Percentiles rank a stretch among this genome's conserved stretches.
Evolutionary conservation across 2,113 vertebrate genomes (phyloP).

Genomic region (Serinus canaria): DNA sequence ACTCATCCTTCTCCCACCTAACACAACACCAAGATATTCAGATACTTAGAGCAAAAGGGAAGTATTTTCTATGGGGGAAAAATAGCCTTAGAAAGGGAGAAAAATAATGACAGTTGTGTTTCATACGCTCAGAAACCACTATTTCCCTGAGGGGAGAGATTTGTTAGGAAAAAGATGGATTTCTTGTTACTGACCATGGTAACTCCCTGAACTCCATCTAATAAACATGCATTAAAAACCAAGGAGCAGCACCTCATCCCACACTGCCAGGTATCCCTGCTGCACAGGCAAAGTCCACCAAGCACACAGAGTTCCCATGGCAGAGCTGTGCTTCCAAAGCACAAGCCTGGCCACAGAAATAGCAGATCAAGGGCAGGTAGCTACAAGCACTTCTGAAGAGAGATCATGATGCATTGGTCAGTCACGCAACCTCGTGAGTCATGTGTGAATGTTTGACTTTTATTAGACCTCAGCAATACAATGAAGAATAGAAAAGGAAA

Average conservation of each 20-base stretch:
- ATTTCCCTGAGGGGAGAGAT: background rate
- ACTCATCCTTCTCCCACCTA: background rate
- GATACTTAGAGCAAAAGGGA: background rate
- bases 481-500: background rate
- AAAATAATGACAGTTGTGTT: background rate
- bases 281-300: background rate
- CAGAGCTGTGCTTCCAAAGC: background rate
- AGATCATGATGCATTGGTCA: background rate
- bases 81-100: background rate
- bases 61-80: fast-evolving
- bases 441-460: background rate
- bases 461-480: background rate
- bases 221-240: background rate
- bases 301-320: fast-evolving
- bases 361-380: background rate
- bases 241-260: background rate
- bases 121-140: background rate
- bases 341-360: background rate
- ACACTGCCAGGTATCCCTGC: background rate
- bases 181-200: background rate
- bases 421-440: background rate
- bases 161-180: background rate
- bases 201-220: background rate
- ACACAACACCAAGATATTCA: background rate
- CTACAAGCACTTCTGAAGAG: background rate